These are phyloP conservation scores for Amblyopsis rosae DNA, from an alignment of 2,113 vertebrate species.

Conservation along the genomic window DNA sequence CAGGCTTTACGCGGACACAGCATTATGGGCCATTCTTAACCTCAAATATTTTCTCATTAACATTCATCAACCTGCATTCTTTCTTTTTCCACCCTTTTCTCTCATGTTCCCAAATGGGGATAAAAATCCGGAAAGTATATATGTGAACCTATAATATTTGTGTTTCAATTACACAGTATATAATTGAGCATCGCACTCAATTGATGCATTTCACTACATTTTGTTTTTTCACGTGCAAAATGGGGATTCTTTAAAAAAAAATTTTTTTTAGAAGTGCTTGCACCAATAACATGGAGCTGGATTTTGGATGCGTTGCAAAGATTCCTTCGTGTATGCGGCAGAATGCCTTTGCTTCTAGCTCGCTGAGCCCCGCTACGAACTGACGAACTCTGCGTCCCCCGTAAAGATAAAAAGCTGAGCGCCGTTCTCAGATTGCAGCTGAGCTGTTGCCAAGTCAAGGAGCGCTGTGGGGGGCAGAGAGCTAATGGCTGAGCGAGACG, in stretches of 20 bases:
- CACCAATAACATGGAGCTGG: constrained; percentile 24
- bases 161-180: too few species aligned
- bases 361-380: constrained; percentile 16
- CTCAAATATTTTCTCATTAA: constrained; percentile 34
- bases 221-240: too few species aligned
- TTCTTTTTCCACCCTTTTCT: too few species aligned
- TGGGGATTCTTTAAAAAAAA: too few species aligned
- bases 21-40: constrained; percentile 33
- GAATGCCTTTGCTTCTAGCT: constrained; percentile 3
- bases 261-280: not conserved
- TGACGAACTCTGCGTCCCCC: not conserved
- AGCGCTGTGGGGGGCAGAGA: not conserved
- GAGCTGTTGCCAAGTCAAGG: constrained; percentile 23
- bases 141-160: too few species aligned
- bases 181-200: too few species aligned
- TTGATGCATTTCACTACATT: too few species aligned
- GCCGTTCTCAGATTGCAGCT: constrained; percentile 21
- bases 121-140: too few species aligned
- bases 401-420: not conserved
- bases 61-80: constrained; percentile 19
- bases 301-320: constrained; percentile 17
- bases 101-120: too few species aligned
- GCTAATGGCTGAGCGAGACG: constrained; percentile 19
- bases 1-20: constrained; percentile 39
- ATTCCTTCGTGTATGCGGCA: constrained; percentile 16